Evolutionary conservation across 2,797 vertebrate genomes (phyloP), one percentile per base, ranked within the genome.

Genomic region (Microhierax caerulescens): DNA sequence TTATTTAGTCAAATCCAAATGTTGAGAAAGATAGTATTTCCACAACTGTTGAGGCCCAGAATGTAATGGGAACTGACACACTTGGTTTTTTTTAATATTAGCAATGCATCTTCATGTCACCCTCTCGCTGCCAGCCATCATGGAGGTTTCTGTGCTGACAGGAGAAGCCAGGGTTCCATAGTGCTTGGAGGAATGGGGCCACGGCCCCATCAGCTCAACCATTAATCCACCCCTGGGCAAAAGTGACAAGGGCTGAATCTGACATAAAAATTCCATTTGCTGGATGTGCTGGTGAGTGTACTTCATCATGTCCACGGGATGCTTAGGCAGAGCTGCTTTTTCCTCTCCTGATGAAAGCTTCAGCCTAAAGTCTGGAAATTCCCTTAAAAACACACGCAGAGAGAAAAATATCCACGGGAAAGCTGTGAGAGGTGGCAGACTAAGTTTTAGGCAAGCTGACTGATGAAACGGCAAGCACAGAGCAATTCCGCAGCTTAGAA

Each of bases 261-360:
- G 25, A 96, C 80, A 80, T 75, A 85, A 93, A 92, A 95, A 85
- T 39, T 79, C 87, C 64, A 89, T 96, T 95, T 97, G 61, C 85
- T 93, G 82, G 50, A 57, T 78, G 83, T 45, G 60, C 54, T 4
- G 0, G 18, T 79, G 45, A 87, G 45, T n/a, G 41, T 77, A 72
- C 24, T 92, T 85, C 83, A 57, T 79, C 51, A 20, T 7, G 32
- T 75, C 82, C 39, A 15, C 2, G 4, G 57, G 43, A 92, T 4
- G 15, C 69, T 82, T 27, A 64, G 56, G 63, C 48, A 96, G 63
- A 86, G 56, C 28, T 67, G 34, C n/a, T 65, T 85, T 85, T 56
- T 57, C 28, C 19, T 84, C 56, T 74, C 41, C 43, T 28, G 28
- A 41, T 59, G 41, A 59, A 76, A 86, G 17, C 27, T 37, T 78